phyloP scores from a whole-genome alignment of 2,113 vertebrate genomes.

The Callithrix jacchus region DNA sequence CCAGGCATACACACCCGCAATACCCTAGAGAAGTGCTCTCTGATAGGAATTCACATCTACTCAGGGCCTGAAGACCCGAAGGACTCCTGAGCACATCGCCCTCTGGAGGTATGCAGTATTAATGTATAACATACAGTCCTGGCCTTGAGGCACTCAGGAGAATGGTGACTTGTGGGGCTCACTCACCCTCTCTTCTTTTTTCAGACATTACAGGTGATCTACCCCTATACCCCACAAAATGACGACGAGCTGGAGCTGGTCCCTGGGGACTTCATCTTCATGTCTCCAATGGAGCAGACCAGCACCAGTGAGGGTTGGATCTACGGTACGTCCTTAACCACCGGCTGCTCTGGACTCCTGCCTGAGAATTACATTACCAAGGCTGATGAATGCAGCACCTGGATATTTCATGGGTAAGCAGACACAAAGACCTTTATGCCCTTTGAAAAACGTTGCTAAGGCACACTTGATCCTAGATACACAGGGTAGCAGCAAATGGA shows the following conservation, averaged over 20 bases:
- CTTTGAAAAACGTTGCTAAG: rapidly evolving
- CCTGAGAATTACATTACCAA: constrained; percentile 97
- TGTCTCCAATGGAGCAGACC: constrained; percentile 93
- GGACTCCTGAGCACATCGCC: rapidly evolving
- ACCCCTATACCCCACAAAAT: constrained; percentile 96
- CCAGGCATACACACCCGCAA: too few relatives aligned
- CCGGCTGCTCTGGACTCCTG: constrained; percentile 94
- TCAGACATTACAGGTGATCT: constrained; percentile 97
- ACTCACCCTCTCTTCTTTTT: neutral
- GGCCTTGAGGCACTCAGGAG: rapidly evolving
- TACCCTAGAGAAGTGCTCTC: neutral
- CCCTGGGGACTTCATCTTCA: constrained; percentile 96
- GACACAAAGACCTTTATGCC: rapidly evolving
- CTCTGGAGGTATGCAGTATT: neutral
- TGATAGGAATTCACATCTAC: neutral
- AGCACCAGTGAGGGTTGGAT: constrained; percentile 97
- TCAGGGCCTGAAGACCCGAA: neutral
- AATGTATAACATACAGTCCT: rapidly evolving
- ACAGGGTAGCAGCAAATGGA: rapidly evolving
- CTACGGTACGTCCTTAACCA: constrained; percentile 92
- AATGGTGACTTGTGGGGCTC: neutral
- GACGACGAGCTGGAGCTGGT: constrained; percentile 97
- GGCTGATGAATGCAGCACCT: constrained; percentile 96
- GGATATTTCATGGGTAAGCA: constrained; percentile 96
- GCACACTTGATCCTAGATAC: too few relatives aligned